Evolutionary conservation across 2,888 invertebrate genomes (phyloP).

Genomic region (Urechis unicinctus): DNA sequence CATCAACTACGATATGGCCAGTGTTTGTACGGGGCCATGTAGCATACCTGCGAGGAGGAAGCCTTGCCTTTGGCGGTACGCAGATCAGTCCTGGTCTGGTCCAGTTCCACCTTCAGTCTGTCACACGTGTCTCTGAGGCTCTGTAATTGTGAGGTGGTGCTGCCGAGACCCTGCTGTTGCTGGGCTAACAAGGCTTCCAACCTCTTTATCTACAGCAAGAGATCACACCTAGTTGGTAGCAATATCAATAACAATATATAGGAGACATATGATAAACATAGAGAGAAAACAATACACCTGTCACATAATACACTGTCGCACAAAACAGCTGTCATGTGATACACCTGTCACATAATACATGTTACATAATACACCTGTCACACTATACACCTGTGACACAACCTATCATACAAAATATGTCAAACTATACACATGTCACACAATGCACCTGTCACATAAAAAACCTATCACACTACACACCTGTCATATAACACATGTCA

Average conservation of each 20-base stretch:
- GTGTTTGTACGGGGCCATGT: not conserved
- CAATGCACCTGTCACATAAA: too few species aligned
- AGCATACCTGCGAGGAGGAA: constrained; percentile 31
- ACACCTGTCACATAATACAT: too few species aligned
- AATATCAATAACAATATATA: not conserved
- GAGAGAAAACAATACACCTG: too few species aligned
- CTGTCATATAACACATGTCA: too few species aligned
- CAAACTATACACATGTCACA: too few species aligned
- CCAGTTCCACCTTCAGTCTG: constrained; percentile 36
- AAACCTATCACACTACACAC: too few species aligned
- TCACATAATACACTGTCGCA: too few species aligned
- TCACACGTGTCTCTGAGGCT: not conserved
- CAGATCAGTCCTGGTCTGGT: constrained; percentile 33
- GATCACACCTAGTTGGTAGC: not conserved
- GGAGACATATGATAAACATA: not conserved
- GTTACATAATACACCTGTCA: too few species aligned
- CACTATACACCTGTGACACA: too few species aligned
- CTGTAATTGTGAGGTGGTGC: not conserved
- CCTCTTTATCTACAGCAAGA: constrained; percentile 29
- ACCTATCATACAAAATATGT: too few species aligned
- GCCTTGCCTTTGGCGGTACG: constrained; percentile 27
- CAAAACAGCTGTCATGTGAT: too few species aligned
- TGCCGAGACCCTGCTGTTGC: constrained; percentile 29
- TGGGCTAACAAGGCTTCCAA: constrained; percentile 35
- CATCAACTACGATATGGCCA: not conserved